Conservation (phyloP, 2,888 invertebrate genomes). For the Diplolepis rosae region DNA sequence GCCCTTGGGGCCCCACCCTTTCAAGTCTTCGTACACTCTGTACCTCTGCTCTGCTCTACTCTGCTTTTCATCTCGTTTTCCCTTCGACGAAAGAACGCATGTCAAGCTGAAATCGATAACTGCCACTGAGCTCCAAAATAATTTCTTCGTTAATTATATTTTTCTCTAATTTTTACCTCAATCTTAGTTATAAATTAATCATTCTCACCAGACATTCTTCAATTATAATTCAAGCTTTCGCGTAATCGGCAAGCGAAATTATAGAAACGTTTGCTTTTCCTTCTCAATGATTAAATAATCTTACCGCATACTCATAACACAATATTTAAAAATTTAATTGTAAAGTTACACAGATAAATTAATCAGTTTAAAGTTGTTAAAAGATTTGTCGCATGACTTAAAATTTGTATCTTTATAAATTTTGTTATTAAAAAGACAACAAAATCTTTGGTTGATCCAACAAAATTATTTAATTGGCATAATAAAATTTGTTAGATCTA, state of each 20-base stretch:
- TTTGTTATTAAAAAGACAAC: no score
- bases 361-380: no score
- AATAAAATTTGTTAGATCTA: no score
- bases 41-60: conserved; percentile 2
- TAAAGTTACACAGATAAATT: no score
- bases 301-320: no score
- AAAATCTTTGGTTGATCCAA: no score
- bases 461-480: no score
- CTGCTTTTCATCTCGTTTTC: conserved; percentile 19
- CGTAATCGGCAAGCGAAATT: not conserved
- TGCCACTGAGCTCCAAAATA: conserved; percentile 17
- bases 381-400: no score
- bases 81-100: conserved; percentile 18
- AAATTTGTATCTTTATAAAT: no score
- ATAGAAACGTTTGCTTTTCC: no score
- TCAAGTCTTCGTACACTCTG: conserved; percentile 19
- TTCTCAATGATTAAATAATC: no score
- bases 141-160: conserved; percentile 8
- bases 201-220: not conserved
- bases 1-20: conserved; percentile 28
- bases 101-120: conserved; percentile 18
- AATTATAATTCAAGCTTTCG: not conserved
- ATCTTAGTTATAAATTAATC: not conserved
- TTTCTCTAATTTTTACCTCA: not conserved
- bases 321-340: no score